These are phyloP conservation scores for Amiota mariae DNA, from an alignment of 2,888 invertebrate genomes.

Conservation along the genomic window DNA sequence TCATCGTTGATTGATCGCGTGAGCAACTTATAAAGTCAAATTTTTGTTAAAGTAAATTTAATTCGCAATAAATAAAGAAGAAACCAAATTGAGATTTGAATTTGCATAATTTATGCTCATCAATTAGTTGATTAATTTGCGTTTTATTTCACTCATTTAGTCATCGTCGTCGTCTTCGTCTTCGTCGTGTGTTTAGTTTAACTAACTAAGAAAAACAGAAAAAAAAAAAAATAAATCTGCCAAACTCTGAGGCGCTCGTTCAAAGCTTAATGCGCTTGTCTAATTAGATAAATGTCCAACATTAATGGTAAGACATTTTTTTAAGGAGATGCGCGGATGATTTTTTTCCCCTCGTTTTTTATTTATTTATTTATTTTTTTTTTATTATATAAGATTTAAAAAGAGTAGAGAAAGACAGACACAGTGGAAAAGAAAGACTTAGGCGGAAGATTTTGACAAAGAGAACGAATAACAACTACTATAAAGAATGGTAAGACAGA, in stretches of 20 bases:
- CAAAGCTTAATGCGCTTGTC: constrained; percentile 57
- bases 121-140: constrained; percentile 65
- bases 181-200: constrained; percentile 23
- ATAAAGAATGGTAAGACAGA: background rate
- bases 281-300: constrained; percentile 65
- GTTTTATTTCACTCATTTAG: constrained; percentile 40
- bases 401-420: background rate
- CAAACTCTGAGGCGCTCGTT: constrained; percentile 37
- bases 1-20: constrained; percentile 14
- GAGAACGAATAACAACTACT: background rate
- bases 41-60: constrained; percentile 12
- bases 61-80: constrained; percentile 22
- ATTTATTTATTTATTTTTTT: no score
- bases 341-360: background rate
- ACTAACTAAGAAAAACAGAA: background rate
- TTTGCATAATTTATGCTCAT: constrained; percentile 66
- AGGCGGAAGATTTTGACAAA: background rate
- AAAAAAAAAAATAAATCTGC: background rate
- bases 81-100: constrained; percentile 26
- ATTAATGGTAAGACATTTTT: constrained; percentile 52
- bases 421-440: background rate
- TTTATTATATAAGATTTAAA: background rate
- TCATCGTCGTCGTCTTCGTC: constrained; percentile 44
- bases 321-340: constrained; percentile 7
- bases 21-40: constrained; percentile 12